These are phyloP conservation scores for Metallyticus violacea DNA, from an alignment of 2,888 invertebrate genomes.

Conservation along the genomic window DNA sequence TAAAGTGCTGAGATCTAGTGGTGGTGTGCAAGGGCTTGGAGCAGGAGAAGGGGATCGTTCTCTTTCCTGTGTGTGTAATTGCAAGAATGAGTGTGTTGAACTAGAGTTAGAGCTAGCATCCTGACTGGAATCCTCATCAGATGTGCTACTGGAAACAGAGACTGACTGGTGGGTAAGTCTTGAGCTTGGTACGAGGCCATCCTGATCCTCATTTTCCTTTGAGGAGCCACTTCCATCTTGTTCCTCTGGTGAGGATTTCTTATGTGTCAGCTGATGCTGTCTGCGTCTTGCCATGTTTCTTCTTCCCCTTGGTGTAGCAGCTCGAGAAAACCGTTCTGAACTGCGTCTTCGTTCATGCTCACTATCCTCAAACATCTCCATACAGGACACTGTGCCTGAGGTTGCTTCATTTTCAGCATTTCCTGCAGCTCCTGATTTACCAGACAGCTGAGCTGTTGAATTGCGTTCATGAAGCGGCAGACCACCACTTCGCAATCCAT, in stretches of 20 bases:
- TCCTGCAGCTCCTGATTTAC: background rate
- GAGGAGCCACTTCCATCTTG: constrained; percentile 31
- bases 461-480: constrained; percentile 44
- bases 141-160: constrained; percentile 44
- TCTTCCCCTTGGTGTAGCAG: constrained; percentile 58
- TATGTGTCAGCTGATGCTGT: background rate
- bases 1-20: constrained; percentile 56
- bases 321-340: constrained; percentile 61
- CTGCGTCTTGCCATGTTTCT: constrained; percentile 36
- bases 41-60: constrained; percentile 27
- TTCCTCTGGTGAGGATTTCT: constrained; percentile 19
- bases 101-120: constrained; percentile 18
- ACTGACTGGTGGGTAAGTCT: constrained; percentile 39
- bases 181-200: background rate
- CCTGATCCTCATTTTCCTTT: constrained; percentile 34
- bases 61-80: constrained; percentile 34
- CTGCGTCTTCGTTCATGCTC: constrained; percentile 62
- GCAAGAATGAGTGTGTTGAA: constrained; percentile 33
- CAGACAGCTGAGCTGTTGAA: constrained; percentile 28
- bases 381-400: constrained; percentile 11
- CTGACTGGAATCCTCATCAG: constrained; percentile 33
- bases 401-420: background rate
- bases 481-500: constrained; percentile 40
- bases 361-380: constrained; percentile 47
- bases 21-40: constrained; percentile 41